These are phyloP conservation scores for Eulemur macaco DNA, from an alignment of 2,113 vertebrate genomes.

Conservation along the genomic window DNA sequence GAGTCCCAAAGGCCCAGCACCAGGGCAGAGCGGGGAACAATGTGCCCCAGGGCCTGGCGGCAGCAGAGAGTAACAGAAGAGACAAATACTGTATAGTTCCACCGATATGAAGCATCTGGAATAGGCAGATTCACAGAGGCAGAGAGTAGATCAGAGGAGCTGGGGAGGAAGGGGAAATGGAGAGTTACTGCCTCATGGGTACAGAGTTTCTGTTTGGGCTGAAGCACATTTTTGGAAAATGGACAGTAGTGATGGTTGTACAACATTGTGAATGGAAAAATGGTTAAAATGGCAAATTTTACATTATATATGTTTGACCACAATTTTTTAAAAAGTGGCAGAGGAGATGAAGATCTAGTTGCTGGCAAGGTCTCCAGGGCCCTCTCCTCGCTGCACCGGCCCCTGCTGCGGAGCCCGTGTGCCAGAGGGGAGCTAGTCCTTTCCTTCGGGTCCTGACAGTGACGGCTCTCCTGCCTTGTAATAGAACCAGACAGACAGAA, in stretches of 20 bases:
- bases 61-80: background rate
- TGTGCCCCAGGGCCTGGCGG: background rate
- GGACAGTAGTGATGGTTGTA: background rate
- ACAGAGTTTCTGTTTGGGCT: background rate
- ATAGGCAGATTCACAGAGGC: too few relatives aligned
- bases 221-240: background rate
- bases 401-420: background rate
- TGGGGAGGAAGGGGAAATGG: fast-evolving
- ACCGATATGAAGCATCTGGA: fast-evolving
- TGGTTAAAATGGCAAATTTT: background rate
- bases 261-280: background rate
- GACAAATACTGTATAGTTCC: fast-evolving
- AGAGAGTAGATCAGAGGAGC: background rate
- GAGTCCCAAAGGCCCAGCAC: background rate
- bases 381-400: background rate
- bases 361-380: background rate
- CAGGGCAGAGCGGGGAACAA: fast-evolving
- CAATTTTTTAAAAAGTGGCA: background rate
- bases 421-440: background rate
- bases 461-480: too few relatives aligned
- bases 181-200: background rate
- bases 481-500: background rate
- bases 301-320: background rate
- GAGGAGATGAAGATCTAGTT: background rate
- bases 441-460: background rate